Conservation (phyloP, 2,797 vertebrate species). For the Pelochelys cantorii region DNA sequence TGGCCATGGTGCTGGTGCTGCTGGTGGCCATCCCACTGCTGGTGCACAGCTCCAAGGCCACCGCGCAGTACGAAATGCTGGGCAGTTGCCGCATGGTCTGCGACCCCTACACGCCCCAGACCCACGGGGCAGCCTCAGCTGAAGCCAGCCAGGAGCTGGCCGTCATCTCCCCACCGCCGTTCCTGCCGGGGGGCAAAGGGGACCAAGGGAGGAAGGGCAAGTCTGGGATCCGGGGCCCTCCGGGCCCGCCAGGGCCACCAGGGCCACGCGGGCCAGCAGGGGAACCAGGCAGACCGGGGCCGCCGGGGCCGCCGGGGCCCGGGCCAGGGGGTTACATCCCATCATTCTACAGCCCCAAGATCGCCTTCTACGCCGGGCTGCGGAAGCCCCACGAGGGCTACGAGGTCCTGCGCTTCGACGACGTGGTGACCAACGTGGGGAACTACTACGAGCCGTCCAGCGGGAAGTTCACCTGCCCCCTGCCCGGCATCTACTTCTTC, state of each 20-base stretch:
- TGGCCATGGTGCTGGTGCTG: conserved; percentile 96
- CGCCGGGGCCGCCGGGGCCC: conserved; percentile 84
- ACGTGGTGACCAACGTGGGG: conserved; percentile 95
- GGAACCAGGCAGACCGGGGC: conserved; percentile 86
- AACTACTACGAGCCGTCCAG: conserved; percentile 93
- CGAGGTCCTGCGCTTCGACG: conserved; percentile 92
- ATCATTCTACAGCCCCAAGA: conserved; percentile 90
- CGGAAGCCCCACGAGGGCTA: conserved; percentile 90
- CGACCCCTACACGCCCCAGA: conserved; percentile 87
- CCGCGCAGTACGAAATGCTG: conserved; percentile 93
- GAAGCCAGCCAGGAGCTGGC: conserved; percentile 83
- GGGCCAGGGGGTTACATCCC: conserved; percentile 87
- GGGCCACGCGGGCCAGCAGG: conserved; percentile 87
- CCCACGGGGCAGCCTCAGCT: conserved; percentile 73
- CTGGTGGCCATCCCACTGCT: conserved; percentile 96
- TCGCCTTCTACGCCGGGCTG: conserved; percentile 93
- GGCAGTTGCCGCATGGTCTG: conserved; percentile 96
- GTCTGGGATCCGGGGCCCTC: conserved; percentile 87
- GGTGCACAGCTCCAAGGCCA: conserved; percentile 93
- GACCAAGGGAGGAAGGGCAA: conserved; percentile 90
- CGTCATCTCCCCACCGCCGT: conserved; percentile 83
- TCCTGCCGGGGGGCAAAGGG: conserved; percentile 81
- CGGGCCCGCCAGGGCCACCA: conserved; percentile 88
- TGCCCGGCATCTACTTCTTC: conserved; percentile 93
- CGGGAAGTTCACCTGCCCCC: conserved; percentile 94